These are phyloP conservation scores for Nesidiocoris tenuis DNA, from an alignment of 2,888 invertebrate species.

Conservation along the genomic window DNA sequence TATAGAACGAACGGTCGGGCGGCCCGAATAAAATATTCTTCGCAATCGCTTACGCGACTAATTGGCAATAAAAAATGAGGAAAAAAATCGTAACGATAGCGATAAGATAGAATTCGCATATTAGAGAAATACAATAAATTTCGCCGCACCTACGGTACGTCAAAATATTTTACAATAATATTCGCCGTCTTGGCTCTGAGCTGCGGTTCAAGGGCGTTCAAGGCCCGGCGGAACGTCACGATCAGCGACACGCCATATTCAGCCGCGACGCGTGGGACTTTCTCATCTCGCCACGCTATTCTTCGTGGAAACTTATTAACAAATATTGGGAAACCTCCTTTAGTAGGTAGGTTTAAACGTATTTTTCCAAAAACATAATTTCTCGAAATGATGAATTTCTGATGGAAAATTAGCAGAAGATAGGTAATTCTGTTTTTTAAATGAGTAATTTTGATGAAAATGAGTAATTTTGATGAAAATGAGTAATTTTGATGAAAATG, in stretches of 20 bases:
- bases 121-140: background rate
- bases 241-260: background rate
- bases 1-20: too few species aligned
- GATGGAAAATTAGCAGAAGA: too few species aligned
- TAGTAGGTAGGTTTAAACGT: too few species aligned
- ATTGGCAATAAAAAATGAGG: background rate
- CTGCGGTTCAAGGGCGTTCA: constrained; percentile 22
- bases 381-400: too few species aligned
- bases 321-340: too few species aligned
- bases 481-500: too few species aligned
- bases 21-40: too few species aligned
- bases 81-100: background rate
- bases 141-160: background rate
- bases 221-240: background rate
- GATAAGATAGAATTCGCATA: background rate
- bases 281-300: background rate
- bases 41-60: background rate
- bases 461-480: too few species aligned
- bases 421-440: too few species aligned
- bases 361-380: too few species aligned
- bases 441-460: too few species aligned
- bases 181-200: background rate
- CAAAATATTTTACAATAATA: background rate
- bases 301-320: too few species aligned
- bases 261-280: background rate